Evolutionary conservation across 2,113 vertebrate species (phyloP), one percentile per base, ranked within the genome.

Genomic region (Ploceus nigricollis): DNA sequence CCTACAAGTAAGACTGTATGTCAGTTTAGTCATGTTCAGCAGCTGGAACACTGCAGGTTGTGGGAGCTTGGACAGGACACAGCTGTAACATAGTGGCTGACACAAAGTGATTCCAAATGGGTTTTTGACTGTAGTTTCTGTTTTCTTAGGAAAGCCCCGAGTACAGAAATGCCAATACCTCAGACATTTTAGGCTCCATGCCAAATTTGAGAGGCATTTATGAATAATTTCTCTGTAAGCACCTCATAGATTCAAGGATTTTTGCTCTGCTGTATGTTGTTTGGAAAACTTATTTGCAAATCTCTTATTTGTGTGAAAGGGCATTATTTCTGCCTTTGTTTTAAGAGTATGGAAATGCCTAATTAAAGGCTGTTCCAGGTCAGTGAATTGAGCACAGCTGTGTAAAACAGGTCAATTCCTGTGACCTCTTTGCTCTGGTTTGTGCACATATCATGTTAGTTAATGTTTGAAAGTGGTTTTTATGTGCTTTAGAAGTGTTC

Each of bases 381-480:
- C 94, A 94, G 60, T 5, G 53, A 73, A 48, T 39, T 71, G 82
- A 90, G 82, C 33, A 3, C 54, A 70, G 82, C 66, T 91, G 82
- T 83, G 93, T 82, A 91, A 90, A 96, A 65, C 71, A 86, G 93
- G 87, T 96, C 89, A 91, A 2, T 77, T 94, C 63, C 73, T 82
- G 27, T 10, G 22, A 80, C 87, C 94, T 79, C 58, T 95, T 76
- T 82, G 66, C 78, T 78, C 66, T 90, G 66, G 45, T 94, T 96
- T 96, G 48, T 69, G 82, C 2, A 27, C 19, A 7, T 63, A 66
- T 86, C 70, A 37, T 73, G 27, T 83, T 71, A 60, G 60, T 73
- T 93, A 45, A 65, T 86, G 75, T 77, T 82, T 90, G 82, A 57
- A 64, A 87, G 63, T 77, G 35, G 66, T 85, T 82, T 83, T 39